phyloP scores from a whole-genome alignment of 1,140 invertebrate species.

The Heterodera schachtii region DNA sequence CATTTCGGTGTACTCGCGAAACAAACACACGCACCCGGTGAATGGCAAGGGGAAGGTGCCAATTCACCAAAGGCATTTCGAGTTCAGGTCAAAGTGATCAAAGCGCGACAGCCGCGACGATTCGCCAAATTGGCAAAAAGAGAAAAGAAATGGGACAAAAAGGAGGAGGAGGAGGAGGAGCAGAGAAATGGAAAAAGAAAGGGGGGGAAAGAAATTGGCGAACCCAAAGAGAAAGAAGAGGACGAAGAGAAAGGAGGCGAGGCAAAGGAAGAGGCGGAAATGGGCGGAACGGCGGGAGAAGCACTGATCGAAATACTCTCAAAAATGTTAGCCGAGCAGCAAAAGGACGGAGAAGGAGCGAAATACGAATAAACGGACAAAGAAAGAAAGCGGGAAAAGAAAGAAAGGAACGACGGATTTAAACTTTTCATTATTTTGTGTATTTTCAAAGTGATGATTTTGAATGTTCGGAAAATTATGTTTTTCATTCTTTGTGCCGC shows the following conservation, averaged over 20 bases:
- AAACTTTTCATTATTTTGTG: no score
- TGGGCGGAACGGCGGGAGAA: no score
- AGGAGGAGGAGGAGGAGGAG: background rate
- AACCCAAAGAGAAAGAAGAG: background rate
- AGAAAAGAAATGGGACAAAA: background rate
- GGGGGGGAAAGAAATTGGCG: background rate
- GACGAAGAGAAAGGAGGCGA: background rate
- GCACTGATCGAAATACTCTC: background rate
- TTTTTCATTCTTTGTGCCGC: no score
- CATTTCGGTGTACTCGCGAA: conserved; percentile 7
- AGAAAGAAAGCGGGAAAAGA: background rate
- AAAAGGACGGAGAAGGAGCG: background rate
- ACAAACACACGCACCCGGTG: conserved; percentile 13
- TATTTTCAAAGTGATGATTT: no score
- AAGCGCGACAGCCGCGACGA: conserved; percentile 4
- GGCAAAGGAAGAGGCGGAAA: background rate
- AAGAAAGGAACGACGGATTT: no score
- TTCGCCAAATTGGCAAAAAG: background rate
- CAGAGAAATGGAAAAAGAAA: background rate
- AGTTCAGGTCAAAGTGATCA: background rate
- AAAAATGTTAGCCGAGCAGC: background rate
- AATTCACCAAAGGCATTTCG: no score
- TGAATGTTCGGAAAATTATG: no score
- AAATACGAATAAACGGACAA: background rate
- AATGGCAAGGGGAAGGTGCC: background rate